Conservation (phyloP, 2,113 vertebrate genomes). For the Podiceps cristatus region DNA sequence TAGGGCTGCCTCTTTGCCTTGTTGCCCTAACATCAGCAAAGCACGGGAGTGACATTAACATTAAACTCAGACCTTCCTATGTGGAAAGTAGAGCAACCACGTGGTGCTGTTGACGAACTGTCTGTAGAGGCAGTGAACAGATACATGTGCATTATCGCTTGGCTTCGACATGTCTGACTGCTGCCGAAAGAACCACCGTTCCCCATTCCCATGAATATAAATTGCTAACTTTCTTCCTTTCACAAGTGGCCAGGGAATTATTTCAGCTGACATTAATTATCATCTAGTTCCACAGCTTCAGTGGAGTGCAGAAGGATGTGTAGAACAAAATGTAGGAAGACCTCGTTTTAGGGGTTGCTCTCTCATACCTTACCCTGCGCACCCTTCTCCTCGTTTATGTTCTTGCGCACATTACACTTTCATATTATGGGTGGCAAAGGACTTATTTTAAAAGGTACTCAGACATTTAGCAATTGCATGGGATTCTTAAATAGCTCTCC, state of each 20-base stretch:
- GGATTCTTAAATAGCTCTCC: background rate
- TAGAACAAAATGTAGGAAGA: background rate
- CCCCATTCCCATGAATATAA: background rate
- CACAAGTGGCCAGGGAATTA: background rate
- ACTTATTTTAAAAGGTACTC: background rate
- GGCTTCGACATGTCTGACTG: background rate
- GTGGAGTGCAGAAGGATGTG: background rate
- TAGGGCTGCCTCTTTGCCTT: fast-evolving
- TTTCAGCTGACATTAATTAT: background rate
- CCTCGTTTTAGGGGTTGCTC: background rate
- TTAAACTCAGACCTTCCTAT: background rate
- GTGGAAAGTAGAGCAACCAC: fast-evolving
- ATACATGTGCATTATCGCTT: background rate
- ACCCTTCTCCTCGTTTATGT: background rate
- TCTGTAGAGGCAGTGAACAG: background rate
- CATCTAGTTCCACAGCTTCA: background rate
- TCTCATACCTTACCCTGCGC: background rate
- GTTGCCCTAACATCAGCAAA: background rate
- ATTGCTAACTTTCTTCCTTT: background rate
- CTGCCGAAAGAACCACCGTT: background rate
- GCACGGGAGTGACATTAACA: background rate
- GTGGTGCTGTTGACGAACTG: fast-evolving
- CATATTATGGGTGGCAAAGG: background rate
- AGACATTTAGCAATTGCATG: background rate
- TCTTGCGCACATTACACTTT: background rate